phyloP scores from a whole-genome alignment of 1,140 invertebrate species.

The Cydia pomonella region DNA sequence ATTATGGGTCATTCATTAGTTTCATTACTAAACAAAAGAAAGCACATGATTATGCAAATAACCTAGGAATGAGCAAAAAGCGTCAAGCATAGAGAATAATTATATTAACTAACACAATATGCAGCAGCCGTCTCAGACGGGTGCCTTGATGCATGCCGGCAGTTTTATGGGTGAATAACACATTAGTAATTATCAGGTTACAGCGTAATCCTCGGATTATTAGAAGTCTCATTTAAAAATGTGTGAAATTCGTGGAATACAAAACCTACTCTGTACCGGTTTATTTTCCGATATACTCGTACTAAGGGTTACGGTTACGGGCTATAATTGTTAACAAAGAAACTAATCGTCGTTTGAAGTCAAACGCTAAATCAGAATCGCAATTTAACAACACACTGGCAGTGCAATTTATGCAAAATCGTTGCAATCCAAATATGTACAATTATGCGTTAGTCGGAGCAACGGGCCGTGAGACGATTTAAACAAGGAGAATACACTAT shows the following conservation, averaged over 20 bases:
- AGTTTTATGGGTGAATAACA: neutral
- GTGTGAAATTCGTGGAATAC: neutral
- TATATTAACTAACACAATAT: slow-evolving; percentile 1
- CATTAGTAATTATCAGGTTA: neutral
- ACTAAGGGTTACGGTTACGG: neutral
- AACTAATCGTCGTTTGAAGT: neutral
- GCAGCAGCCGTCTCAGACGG: neutral
- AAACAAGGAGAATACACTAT: neutral
- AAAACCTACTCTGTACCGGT: too few species aligned
- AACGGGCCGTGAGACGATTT: slow-evolving; percentile 9
- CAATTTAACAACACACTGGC: neutral
- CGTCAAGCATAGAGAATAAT: slow-evolving; percentile 1
- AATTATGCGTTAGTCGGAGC: neutral
- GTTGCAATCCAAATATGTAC: neutral
- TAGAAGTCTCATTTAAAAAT: neutral
- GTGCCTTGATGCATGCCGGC: neutral
- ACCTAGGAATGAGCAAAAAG: neutral
- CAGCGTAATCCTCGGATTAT: neutral
- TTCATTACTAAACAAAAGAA: slow-evolving; percentile 16
- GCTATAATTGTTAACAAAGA: neutral
- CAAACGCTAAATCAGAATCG: neutral
- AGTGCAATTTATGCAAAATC: slow-evolving; percentile 2
- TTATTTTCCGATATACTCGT: too few species aligned
- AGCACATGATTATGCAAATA: slow-evolving; percentile 23
- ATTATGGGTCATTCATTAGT: slow-evolving; percentile 14